Conservation (phyloP, 2,113 vertebrate species). For the Octodon degus region DNA sequence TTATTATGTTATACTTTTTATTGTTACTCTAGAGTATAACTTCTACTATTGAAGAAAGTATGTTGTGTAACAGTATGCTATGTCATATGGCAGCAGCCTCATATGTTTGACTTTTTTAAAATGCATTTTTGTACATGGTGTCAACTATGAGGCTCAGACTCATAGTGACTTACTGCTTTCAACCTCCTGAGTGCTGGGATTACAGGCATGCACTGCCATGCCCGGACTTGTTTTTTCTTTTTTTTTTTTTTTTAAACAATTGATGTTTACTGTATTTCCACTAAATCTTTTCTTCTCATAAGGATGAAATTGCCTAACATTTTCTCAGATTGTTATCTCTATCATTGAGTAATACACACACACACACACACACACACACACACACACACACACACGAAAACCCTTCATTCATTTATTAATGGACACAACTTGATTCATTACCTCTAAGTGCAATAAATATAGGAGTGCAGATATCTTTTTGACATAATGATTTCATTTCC, state of each 20-base stretch:
- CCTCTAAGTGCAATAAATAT: background rate
- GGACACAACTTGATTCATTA: background rate
- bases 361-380: no score
- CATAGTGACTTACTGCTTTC: no score
- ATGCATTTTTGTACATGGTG: no score
- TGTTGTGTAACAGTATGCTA: background rate
- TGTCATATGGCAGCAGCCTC: background rate
- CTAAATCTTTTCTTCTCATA: background rate
- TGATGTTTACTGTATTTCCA: background rate
- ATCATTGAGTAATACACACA: background rate
- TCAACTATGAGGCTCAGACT: no score
- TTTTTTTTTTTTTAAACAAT: no score
- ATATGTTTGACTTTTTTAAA: background rate
- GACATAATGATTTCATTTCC: background rate
- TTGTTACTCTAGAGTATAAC: background rate
- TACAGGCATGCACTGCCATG: no score
- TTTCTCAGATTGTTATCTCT: background rate
- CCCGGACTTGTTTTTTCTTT: no score
- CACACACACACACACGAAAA: background rate
- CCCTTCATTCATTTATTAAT: background rate
- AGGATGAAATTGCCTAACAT: background rate
- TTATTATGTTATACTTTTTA: background rate
- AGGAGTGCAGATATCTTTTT: background rate
- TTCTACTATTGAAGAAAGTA: background rate
- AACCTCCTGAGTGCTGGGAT: no score